Base-by-base conservation (phyloP, 2,113 vertebrate species). In the Pica pica region DNA sequence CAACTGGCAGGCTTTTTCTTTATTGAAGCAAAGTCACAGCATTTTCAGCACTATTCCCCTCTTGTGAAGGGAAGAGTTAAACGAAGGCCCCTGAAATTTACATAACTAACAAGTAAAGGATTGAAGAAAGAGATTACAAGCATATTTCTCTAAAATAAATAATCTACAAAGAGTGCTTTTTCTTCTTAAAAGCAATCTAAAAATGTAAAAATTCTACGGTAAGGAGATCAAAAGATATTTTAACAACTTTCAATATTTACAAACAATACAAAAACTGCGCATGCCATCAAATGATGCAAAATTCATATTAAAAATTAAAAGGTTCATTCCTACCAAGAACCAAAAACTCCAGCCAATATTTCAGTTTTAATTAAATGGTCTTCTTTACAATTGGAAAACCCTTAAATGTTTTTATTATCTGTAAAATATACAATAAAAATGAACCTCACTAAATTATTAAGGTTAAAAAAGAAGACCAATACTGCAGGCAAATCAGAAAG, bases 101-200 rank as follows among this genome's bases (percentile, higher is more conserved):
- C 87, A 97, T 89, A 94, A 94, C 93, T 97, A 97, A 97, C 80
- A 96, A 95, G 95, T 80, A 85, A 95, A 96, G 71, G 80, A 81
- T 85, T 92, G 95, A 93, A 96, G 76, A 93, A 92, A 88, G 89
- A 93, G 88, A 88, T 95, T 95, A 96, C 96, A 97, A 95, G 94
- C 97, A 33, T 93, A 93, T 94, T 91, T 97, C 96, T 97, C 98
- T 98, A 98, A 98, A 99, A 99, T 99, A 99, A 99, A 99, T 99
- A 98, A 98, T 97, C 98, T 98, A 98, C 95, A 98, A 79, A 97
- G 97, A 97, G 97, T 93, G 96, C 96, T 98, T 95, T 97, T 96
- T 96, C 79, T 90, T 93, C 94, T 94, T 92, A 94, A 93, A 88
- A 97, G 95, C 96, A 90, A 83, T 97, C 96, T 98, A 98, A 98